Conservation (phyloP, 2,888 invertebrate genomes). For the Adelognathus sp. region DNA sequence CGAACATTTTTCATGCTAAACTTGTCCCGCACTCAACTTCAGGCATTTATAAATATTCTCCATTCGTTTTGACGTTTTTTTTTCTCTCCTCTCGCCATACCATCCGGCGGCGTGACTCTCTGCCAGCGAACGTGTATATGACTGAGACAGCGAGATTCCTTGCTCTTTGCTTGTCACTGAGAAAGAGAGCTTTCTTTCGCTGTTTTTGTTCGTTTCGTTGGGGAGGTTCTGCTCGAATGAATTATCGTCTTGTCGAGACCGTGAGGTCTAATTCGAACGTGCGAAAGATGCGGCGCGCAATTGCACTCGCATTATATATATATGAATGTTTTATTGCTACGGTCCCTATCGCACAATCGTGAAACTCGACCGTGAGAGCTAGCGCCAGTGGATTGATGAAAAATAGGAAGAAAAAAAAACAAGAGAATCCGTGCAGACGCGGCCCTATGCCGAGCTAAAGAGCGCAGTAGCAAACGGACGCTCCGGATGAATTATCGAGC, state of each 20-base stretch:
- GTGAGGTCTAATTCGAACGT: slow-evolving; percentile 29
- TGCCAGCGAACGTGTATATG: slow-evolving; percentile 28
- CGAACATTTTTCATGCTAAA: slow-evolving; percentile 60
- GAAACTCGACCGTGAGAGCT: slow-evolving; percentile 11
- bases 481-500: slow-evolving; percentile 54
- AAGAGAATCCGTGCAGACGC: slow-evolving; percentile 1
- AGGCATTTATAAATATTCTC: slow-evolving; percentile 45
- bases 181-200: background rate
- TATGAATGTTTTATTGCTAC: slow-evolving; percentile 9
- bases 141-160: background rate
- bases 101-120: no score
- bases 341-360: slow-evolving; percentile 32
- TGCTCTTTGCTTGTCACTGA: background rate
- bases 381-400: slow-evolving; percentile 20
- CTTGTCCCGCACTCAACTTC: slow-evolving; percentile 41
- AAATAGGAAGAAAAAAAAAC: no score
- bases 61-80: slow-evolving; percentile 23
- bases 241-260: slow-evolving; percentile 34
- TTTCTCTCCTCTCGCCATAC: slow-evolving; percentile 4
- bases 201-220: background rate
- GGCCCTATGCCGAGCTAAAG: background rate
- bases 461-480: slow-evolving; percentile 47
- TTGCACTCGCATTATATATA: slow-evolving; percentile 1
- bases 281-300: slow-evolving; percentile 7
- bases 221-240: slow-evolving; percentile 24